Conservation (phyloP, 2,888 invertebrate species). For the Bibio marci region DNA sequence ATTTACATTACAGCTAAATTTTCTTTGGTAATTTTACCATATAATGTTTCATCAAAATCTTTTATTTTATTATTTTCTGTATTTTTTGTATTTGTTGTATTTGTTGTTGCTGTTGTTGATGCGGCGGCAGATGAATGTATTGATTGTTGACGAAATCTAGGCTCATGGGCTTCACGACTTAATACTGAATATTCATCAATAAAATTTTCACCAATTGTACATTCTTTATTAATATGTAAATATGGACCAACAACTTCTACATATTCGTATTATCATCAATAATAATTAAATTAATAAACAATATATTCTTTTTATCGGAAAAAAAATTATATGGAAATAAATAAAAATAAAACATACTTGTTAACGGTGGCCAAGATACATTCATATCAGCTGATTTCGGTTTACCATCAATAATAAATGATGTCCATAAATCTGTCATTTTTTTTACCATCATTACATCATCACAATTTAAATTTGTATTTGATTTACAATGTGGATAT, state of each 20-base stretch:
- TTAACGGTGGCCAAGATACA: slow-evolving; percentile 19
- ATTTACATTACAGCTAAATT: too few relatives aligned
- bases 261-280: not conserved
- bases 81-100: too few relatives aligned
- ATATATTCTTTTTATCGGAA: not conserved
- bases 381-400: slow-evolving; percentile 16
- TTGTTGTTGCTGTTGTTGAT: too few relatives aligned
- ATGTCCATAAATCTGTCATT: slow-evolving; percentile 30
- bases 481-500: slow-evolving; percentile 30
- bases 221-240: slow-evolving; percentile 18
- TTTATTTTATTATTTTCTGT: too few relatives aligned
- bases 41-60: too few relatives aligned
- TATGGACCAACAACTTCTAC: slow-evolving; percentile 22
- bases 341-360: not conserved
- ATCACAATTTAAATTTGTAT: slow-evolving; percentile 20
- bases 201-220: slow-evolving; percentile 16
- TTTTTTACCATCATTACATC: slow-evolving; percentile 27
- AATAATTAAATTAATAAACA: not conserved
- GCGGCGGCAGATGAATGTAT: too few relatives aligned
- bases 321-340: not conserved
- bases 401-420: slow-evolving; percentile 23
- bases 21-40: too few relatives aligned
- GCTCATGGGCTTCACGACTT: not conserved
- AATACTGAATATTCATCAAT: slow-evolving; percentile 19
- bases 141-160: too few relatives aligned